A percentile compares a stretch with the other conserved stretches of the same genome.
phyloP scores from a whole-genome alignment of 2,113 vertebrate species.

The Eulemur macaco region DNA sequence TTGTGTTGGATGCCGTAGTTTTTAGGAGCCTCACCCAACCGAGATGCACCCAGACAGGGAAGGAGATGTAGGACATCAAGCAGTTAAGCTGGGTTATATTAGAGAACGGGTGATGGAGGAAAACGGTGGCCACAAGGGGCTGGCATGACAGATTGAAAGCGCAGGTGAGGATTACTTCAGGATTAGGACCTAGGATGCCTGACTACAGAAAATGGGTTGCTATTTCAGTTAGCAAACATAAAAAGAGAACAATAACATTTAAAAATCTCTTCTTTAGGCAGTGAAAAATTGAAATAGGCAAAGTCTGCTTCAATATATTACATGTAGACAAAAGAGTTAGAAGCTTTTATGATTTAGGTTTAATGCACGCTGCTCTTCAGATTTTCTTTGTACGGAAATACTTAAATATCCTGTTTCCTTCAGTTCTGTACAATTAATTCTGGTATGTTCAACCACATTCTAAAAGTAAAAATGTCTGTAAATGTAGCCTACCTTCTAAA shows the following conservation, averaged over 20 bases:
- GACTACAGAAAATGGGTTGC: neutral
- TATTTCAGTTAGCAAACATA: neutral
- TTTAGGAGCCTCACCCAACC: neutral
- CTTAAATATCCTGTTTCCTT: neutral
- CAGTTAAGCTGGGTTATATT: fast-evolving
- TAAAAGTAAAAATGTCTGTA: neutral
- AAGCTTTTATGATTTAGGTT: neutral
- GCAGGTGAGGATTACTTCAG: fast-evolving
- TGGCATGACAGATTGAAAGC: fast-evolving
- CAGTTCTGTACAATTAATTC: neutral
- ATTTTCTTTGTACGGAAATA: neutral
- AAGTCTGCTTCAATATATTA: neutral
- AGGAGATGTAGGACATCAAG: fast-evolving
- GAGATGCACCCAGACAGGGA: fast-evolving
- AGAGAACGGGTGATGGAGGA: fast-evolving
- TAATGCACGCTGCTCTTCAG: neutral
- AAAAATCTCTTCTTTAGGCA: neutral
- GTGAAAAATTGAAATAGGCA: neutral
- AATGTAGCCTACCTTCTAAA: neutral
- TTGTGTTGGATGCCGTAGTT: fast-evolving
- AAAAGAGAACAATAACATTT: neutral
- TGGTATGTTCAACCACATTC: neutral
- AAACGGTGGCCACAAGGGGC: fast-evolving
- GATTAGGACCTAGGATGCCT: too few species aligned
- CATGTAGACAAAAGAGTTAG: neutral